A percentile compares a stretch with the other conserved stretches of the same genome.
These are phyloP conservation scores for Hippoglossus stenolepis DNA, from an alignment of 2,113 vertebrate species.

Conservation along the genomic window DNA sequence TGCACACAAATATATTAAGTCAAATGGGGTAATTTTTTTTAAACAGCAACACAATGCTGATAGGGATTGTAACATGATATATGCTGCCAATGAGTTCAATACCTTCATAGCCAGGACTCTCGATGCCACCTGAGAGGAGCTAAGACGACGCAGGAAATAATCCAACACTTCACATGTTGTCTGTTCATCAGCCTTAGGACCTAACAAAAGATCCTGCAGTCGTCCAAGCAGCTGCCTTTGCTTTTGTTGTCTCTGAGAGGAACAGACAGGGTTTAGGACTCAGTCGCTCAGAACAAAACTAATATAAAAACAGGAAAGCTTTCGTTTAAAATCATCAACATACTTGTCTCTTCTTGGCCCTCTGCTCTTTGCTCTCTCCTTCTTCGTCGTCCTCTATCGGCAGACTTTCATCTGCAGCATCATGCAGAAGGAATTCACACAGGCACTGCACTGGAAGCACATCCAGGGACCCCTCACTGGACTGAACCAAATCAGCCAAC, in stretches of 20 bases:
- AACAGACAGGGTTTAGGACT: background rate
- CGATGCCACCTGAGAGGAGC: conserved; percentile 96
- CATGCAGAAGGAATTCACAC: conserved; percentile 96
- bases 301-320: background rate
- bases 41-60: background rate
- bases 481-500: conserved; percentile 97
- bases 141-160: conserved; percentile 95
- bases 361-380: conserved; percentile 95
- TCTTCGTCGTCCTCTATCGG: conserved; percentile 93
- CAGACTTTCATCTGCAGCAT: conserved; percentile 88
- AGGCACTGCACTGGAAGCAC: conserved; percentile 98
- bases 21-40: background rate
- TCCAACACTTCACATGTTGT: conserved; percentile 97
- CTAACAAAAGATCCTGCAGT: conserved; percentile 94
- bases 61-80: background rate
- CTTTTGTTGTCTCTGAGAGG: conserved; percentile 92
- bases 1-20: conserved; percentile 56
- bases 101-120: conserved; percentile 98
- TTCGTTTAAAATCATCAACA: background rate
- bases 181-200: conserved; percentile 94
- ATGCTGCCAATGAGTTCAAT: background rate
- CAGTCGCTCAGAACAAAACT: background rate
- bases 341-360: conserved; percentile 93
- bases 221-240: conserved; percentile 94
- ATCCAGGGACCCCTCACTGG: conserved; percentile 96